phyloP scores from a whole-genome alignment of 2,797 vertebrate genomes.

The Pteronotus mesoamericanus region DNA sequence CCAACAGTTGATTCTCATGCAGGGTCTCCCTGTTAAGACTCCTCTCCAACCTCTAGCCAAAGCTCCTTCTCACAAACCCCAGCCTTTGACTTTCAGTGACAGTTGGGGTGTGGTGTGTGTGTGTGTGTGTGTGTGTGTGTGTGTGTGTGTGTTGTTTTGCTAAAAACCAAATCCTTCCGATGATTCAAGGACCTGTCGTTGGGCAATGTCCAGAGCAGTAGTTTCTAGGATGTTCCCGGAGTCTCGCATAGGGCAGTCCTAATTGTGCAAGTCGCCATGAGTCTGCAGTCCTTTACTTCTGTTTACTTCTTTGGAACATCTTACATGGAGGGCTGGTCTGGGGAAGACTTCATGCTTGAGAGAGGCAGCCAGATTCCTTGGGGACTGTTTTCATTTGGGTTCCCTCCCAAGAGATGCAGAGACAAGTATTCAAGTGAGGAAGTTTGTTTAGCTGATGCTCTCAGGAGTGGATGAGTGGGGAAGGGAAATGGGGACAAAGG shows the following conservation, averaged over 20 bases:
- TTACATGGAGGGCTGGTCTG: neutral
- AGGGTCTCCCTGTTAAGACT: neutral
- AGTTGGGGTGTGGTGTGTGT: too few species aligned
- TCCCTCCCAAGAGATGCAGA: slow-evolving; percentile 21
- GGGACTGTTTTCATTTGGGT: neutral
- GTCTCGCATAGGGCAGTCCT: neutral
- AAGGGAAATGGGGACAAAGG: neutral
- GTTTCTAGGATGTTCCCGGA: neutral
- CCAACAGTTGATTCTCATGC: neutral
- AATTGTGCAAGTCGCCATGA: neutral
- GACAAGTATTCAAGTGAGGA: neutral
- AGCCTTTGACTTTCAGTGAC: too few species aligned
- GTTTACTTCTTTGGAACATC: slow-evolving; percentile 46
- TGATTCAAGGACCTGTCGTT: neutral
- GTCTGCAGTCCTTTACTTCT: slow-evolving; percentile 16
- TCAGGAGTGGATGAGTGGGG: neutral
- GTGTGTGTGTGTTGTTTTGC: neutral
- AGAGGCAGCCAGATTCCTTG: neutral
- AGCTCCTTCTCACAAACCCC: neutral
- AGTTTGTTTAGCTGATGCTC: neutral
- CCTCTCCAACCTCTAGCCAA: neutral
- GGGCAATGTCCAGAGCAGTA: neutral
- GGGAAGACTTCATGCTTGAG: neutral
- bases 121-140: too few species aligned
- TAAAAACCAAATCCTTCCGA: neutral